Base-by-base conservation (phyloP, 2,797 vertebrate genomes). In the Malurus splendens region DNA sequence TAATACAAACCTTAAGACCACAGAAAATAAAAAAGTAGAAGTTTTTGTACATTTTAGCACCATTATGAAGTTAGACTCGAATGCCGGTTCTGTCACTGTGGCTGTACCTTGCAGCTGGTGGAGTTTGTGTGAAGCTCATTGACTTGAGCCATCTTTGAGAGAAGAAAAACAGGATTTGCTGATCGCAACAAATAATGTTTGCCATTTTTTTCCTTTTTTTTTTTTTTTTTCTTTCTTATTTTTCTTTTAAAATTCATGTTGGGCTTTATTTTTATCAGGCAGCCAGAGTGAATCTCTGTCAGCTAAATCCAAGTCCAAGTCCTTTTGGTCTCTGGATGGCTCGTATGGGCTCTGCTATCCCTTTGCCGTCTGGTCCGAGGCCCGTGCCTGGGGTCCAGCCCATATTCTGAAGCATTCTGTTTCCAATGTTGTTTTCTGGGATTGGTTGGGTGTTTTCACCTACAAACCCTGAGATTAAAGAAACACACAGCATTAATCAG, bases 381-480 rank as follows among this genome's bases (percentile, higher is more conserved):
- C 99, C 99, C 12, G 96, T 96, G 55, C 98, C 99, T 2, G 99
- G 99, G 42, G 86, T 98, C 99, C 99, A 99, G 54, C 99, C 99
- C 99, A 99, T 99, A 79, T 90, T 98, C 96, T 99, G 99, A 68
- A 99, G 95, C 98, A 99, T 99, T 71, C 98, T 98, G 95, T 95
- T 99, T 52, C 99, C 99, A 94, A 98, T 97, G 96, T 99, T 99
- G 30, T 94, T 97, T 82, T 99, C 99, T 7, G 98, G 98, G 91
- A 99, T 98, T 54, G 98, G 97, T 82, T 96, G 94, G 2, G 97
- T 97, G 1, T 94, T 98, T 96, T 99, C 99, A 85, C 98, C 99
- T 25, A 99, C 98, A 67, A 98, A 95, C 84, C 97, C 99, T 98
- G 93, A 90, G 94, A 97, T 97, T 88, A 87, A 96, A 95, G 92